A percentile compares a stretch with the other conserved stretches of the same genome.
Conservation (phyloP, 1,140 invertebrate species). For the Delia radicum region DNA sequence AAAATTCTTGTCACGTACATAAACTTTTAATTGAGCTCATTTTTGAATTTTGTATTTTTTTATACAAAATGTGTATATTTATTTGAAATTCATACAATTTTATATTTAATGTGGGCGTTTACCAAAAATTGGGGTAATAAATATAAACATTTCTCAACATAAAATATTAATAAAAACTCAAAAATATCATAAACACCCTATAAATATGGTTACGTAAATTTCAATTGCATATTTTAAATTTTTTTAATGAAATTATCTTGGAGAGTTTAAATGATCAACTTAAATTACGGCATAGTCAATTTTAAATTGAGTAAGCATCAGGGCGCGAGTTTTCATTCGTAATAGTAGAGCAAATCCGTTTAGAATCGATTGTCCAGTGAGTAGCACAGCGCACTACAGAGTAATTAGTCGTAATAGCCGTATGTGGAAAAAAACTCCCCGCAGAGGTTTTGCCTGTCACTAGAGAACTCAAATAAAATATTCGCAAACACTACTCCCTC, state of each 20-base stretch:
- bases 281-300: too few species aligned
- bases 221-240: background rate
- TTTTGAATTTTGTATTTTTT: background rate
- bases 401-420: too few species aligned
- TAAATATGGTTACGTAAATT: background rate
- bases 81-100: background rate
- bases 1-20: conserved; percentile 51
- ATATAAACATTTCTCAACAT: background rate
- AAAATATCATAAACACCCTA: background rate
- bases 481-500: too few species aligned
- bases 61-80: background rate
- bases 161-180: background rate
- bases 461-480: too few species aligned
- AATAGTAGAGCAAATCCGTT: too few species aligned
- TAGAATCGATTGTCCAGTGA: too few species aligned
- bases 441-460: too few species aligned
- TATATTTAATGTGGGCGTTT: conserved; percentile 4
- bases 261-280: too few species aligned
- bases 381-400: too few species aligned
- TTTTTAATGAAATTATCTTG: background rate
- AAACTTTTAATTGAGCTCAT: conserved; percentile 46
- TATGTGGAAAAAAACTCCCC: too few species aligned
- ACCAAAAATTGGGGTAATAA: conserved; percentile 14
- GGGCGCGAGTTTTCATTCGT: too few species aligned
- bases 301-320: too few species aligned